Evolutionary conservation across 2,888 invertebrate species (phyloP).

Genomic region (Platerodrilus igneus): DNA sequence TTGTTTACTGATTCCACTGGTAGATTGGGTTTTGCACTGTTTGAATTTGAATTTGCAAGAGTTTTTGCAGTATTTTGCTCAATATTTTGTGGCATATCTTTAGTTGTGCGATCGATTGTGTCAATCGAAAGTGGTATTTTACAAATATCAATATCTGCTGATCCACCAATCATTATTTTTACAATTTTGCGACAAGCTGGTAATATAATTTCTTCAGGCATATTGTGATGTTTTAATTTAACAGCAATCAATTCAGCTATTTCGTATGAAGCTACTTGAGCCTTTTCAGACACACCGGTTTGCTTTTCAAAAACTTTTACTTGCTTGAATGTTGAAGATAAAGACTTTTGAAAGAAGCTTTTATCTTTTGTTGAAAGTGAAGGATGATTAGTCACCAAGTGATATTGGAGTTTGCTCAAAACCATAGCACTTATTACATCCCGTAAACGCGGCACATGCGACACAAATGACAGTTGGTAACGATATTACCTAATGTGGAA

Average conservation of each 20-base stretch:
- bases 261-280: conserved; percentile 20
- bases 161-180: conserved; percentile 15
- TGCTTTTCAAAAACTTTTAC: conserved; percentile 21
- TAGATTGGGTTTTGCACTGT: too few species aligned
- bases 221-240: conserved; percentile 15
- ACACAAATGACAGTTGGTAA: too few species aligned
- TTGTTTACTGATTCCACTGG: too few species aligned
- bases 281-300: conserved; percentile 15
- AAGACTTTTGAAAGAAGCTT: too few species aligned
- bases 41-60: too few species aligned
- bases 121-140: conserved; percentile 11
- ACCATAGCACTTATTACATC: conserved; percentile 23
- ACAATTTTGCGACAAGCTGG: conserved; percentile 16
- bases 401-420: conserved; percentile 20
- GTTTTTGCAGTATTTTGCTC: too few species aligned
- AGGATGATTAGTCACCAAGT: conserved; percentile 18
- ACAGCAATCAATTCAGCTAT: conserved; percentile 19
- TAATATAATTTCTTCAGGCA: conserved; percentile 16
- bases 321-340: too few species aligned
- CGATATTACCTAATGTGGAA: too few species aligned
- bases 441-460: too few species aligned
- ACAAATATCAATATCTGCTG: conserved; percentile 9
- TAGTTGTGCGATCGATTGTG: too few species aligned
- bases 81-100: too few species aligned
- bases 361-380: conserved; percentile 19